Evolutionary conservation across 2,797 vertebrate species (phyloP).

Genomic region (Lagodon rhomboides): DNA sequence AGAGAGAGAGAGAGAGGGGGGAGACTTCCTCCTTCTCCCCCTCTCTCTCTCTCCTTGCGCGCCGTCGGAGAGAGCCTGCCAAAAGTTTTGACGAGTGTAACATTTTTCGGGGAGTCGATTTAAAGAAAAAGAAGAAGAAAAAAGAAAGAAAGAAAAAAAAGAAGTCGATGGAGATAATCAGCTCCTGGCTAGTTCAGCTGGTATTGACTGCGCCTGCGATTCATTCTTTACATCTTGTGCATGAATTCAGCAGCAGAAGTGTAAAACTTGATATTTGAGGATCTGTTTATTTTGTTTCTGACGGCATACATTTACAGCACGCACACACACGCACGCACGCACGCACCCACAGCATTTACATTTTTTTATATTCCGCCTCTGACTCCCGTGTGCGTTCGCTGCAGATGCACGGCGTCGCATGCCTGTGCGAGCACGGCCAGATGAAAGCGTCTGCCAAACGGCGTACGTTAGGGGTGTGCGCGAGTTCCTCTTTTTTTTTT

Average conservation of each 20-base stretch:
- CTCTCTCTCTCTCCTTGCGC: slow-evolving; percentile 8
- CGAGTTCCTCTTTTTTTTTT: slow-evolving; percentile 43
- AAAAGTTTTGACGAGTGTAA: slow-evolving; percentile 54
- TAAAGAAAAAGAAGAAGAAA: neutral
- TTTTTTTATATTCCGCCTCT: neutral
- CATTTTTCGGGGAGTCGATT: slow-evolving; percentile 30
- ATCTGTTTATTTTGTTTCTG: slow-evolving; percentile 5
- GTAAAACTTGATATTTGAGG: neutral
- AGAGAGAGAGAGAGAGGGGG: slow-evolving; percentile 1
- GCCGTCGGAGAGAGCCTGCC: slow-evolving; percentile 33
- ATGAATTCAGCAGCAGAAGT: slow-evolving; percentile 2
- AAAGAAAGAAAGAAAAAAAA: neutral
- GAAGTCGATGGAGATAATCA: slow-evolving; percentile 11
- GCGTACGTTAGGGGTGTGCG: slow-evolving; percentile 31
- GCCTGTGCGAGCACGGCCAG: slow-evolving; percentile 18
- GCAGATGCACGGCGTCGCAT: slow-evolving; percentile 18
- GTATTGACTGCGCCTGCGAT: slow-evolving; percentile 3
- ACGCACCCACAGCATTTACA: neutral
- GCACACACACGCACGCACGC: no score
- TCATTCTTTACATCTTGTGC: slow-evolving; percentile 29
- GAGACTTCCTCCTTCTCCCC: slow-evolving; percentile 48
- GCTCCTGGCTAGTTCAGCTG: slow-evolving; percentile 16
- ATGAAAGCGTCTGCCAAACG: slow-evolving; percentile 24
- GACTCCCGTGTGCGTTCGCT: slow-evolving; percentile 8
- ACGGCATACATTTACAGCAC: neutral